A percentile compares a stretch with the other conserved stretches of the same genome.
Evolutionary conservation across 2,888 invertebrate species (phyloP).

Genomic region (Pegoplata infirma): DNA sequence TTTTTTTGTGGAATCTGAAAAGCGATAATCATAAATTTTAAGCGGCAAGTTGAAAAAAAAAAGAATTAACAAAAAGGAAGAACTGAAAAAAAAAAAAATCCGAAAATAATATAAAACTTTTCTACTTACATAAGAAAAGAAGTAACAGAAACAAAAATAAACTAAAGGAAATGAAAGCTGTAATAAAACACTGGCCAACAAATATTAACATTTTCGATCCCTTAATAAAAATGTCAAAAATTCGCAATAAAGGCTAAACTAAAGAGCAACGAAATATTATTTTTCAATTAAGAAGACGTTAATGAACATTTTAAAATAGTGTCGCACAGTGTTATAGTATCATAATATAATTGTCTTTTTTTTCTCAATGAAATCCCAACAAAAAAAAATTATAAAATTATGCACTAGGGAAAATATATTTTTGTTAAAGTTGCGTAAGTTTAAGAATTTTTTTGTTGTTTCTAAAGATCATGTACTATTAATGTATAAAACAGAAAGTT

Average conservation of each 20-base stretch:
- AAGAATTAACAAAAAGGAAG: slow-evolving; percentile 7
- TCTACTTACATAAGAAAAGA: slow-evolving; percentile 48
- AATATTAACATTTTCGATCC: no score
- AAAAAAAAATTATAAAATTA: slow-evolving; percentile 46
- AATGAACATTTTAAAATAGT: no score
- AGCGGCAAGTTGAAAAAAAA: slow-evolving; percentile 28
- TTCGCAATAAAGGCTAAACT: no score
- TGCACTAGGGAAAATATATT: slow-evolving; percentile 53
- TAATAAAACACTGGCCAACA: no score
- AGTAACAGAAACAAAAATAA: slow-evolving; percentile 4
- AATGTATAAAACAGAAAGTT: slow-evolving; percentile 42
- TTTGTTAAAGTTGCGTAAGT: slow-evolving; percentile 31
- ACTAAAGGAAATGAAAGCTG: slow-evolving; percentile 5
- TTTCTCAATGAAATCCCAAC: no score
- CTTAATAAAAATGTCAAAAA: no score
- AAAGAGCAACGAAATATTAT: no score
- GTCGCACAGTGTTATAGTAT: slow-evolving; percentile 38
- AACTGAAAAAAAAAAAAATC: slow-evolving; percentile 6
- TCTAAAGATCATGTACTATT: slow-evolving; percentile 32
- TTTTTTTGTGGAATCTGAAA: slow-evolving; percentile 31
- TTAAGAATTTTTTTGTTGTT: slow-evolving; percentile 25
- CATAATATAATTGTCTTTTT: slow-evolving; percentile 54
- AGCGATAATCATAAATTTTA: slow-evolving; percentile 64
- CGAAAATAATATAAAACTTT: slow-evolving; percentile 55
- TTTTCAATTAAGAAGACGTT: no score